phyloP scores from a whole-genome alignment of 1,140 invertebrate species.

The Zaprionus ornatus region DNA sequence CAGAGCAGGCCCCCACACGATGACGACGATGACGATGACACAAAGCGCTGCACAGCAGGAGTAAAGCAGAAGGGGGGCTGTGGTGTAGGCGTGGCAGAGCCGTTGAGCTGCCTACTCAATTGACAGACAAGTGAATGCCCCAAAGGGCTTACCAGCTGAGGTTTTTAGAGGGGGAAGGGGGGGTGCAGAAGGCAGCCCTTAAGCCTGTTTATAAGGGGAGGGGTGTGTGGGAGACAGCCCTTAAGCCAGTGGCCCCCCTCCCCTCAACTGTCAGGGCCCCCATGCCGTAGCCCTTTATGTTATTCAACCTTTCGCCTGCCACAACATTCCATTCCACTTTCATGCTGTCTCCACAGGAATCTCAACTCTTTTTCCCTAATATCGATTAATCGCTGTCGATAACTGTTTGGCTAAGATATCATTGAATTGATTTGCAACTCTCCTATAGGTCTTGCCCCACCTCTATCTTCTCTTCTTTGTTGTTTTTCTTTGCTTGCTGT shows the following conservation, averaged over 20 bases:
- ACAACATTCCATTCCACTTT: not conserved
- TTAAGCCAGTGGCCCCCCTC: not conserved
- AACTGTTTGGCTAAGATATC: not conserved
- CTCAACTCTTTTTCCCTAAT: not conserved
- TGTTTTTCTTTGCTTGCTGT: too few species aligned
- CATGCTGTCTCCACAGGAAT: not conserved
- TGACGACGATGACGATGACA: conserved; percentile 19
- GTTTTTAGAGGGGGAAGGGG: conserved; percentile 22
- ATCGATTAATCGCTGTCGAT: not conserved
- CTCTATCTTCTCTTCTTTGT: too few species aligned
- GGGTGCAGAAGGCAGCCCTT: conserved; percentile 7
- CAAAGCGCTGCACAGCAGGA: conserved; percentile 51
- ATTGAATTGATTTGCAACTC: too few species aligned
- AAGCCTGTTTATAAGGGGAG: not conserved
- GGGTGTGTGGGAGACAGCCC: not conserved
- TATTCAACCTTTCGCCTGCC: conserved; percentile 1
- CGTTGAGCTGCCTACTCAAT: conserved; percentile 40
- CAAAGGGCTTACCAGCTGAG: conserved; percentile 34
- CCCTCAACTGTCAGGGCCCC: not conserved
- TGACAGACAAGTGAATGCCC: conserved; percentile 48
- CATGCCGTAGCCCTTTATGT: not conserved
- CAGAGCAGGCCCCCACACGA: conserved; percentile 56
- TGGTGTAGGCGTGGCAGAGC: not conserved
- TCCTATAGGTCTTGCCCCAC: too few species aligned
- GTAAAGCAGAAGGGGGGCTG: not conserved